phyloP scores from a whole-genome alignment of 2,113 vertebrate species.

The Helogale parvula region DNA sequence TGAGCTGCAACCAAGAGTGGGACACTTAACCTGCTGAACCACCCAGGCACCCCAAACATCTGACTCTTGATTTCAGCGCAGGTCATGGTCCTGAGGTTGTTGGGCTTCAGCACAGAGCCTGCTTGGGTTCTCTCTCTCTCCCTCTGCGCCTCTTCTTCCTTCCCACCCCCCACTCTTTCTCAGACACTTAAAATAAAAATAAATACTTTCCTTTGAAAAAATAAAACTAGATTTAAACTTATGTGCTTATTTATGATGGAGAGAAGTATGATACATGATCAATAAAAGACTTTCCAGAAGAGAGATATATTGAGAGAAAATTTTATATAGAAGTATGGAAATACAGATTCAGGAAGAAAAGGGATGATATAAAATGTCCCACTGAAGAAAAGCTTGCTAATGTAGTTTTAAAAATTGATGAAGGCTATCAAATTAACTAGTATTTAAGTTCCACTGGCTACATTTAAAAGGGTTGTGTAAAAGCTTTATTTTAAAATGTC shows the following conservation, averaged over 20 bases:
- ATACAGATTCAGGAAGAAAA: neutral
- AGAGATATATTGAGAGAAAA: neutral
- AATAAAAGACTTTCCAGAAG: constrained; percentile 8
- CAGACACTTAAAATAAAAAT: too few species aligned
- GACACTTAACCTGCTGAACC: too few species aligned
- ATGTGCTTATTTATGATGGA: neutral
- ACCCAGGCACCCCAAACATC: too few species aligned
- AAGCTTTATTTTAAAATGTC: neutral
- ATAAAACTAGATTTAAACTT: constrained; percentile 4
- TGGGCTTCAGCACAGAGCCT: too few species aligned
- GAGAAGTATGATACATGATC: neutral
- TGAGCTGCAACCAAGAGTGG: too few species aligned
- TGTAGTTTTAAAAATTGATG: neutral
- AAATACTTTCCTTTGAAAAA: too few species aligned
- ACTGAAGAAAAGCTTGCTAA: neutral
- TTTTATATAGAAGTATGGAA: neutral
- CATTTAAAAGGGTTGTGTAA: neutral
- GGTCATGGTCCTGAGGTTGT: too few species aligned
- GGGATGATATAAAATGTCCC: neutral
- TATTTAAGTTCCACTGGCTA: neutral
- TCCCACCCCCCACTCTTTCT: too few species aligned
- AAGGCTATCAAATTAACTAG: neutral
- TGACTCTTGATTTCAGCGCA: too few species aligned
- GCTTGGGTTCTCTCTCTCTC: too few species aligned
- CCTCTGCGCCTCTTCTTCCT: too few species aligned